phyloP scores from a whole-genome alignment of 2,888 invertebrate species.

The Xiphydria camelus region DNA sequence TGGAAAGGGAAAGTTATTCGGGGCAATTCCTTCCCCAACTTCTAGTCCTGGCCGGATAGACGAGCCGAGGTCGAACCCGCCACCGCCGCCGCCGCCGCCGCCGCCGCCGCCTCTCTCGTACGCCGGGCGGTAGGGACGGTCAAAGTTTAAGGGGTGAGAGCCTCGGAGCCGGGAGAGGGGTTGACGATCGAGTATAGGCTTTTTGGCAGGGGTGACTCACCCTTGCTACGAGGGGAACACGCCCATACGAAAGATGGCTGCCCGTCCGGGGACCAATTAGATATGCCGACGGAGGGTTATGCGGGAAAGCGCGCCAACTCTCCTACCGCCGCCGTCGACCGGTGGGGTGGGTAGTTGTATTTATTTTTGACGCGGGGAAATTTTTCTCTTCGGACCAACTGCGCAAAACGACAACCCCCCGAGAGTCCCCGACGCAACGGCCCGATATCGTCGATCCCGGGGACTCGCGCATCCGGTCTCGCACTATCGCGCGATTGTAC shows the following conservation, averaged over 20 bases:
- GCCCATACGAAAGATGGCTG: slow-evolving; percentile 52
- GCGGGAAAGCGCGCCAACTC: slow-evolving; percentile 45
- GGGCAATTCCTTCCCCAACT: not conserved
- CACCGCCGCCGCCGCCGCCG: not conserved
- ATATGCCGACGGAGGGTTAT: slow-evolving; percentile 32
- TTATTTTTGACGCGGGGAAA: slow-evolving; percentile 22
- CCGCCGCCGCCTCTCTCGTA: not conserved
- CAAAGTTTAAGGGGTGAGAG: slow-evolving; percentile 1
- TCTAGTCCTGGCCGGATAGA: not conserved
- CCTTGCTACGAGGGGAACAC: slow-evolving; percentile 43
- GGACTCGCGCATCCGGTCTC: too few relatives aligned
- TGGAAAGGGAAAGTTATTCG: slow-evolving; percentile 29
- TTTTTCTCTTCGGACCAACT: slow-evolving; percentile 22
- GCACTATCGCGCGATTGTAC: too few relatives aligned
- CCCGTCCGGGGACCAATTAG: slow-evolving; percentile 46
- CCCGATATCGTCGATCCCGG: too few relatives aligned
- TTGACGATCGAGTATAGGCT: slow-evolving; percentile 15
- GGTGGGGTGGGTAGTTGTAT: slow-evolving; percentile 14
- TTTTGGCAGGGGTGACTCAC: slow-evolving; percentile 50
- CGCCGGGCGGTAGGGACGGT: not conserved
- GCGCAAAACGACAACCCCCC: too few relatives aligned
- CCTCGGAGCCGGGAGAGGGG: not conserved
- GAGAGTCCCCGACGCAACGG: too few relatives aligned
- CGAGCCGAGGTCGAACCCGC: not conserved
- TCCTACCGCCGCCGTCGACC: slow-evolving; percentile 20